Conservation (phyloP, 2,888 invertebrate genomes). For the Eupelmus urozonus region DNA sequence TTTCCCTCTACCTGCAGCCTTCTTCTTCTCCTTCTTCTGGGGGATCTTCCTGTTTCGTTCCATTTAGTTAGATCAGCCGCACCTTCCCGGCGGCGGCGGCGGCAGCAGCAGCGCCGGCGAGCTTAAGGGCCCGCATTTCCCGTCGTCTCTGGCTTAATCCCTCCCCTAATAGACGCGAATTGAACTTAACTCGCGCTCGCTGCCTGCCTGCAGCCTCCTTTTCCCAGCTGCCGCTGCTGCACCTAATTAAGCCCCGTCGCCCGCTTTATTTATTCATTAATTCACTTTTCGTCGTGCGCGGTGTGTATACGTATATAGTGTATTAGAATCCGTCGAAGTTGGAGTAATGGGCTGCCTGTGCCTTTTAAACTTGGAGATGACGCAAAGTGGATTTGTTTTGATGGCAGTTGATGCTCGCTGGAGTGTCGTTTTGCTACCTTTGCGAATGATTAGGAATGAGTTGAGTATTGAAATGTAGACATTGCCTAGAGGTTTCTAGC, state of each 20-base stretch:
- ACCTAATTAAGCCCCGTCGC: constrained; percentile 40
- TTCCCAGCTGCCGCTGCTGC: constrained; percentile 9
- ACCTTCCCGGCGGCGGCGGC: no score
- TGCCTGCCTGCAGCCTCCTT: background rate
- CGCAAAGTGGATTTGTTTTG: no score
- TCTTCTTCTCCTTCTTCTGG: background rate
- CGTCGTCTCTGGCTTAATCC: constrained; percentile 30
- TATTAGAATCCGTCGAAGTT: constrained; percentile 26
- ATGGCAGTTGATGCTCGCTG: no score
- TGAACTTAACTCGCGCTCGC: constrained; percentile 49
- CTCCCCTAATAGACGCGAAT: constrained; percentile 45
- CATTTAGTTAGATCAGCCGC: constrained; percentile 22
- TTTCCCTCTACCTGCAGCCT: background rate
- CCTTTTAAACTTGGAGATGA: no score
- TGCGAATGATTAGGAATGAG: no score
- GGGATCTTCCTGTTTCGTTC: constrained; percentile 3
- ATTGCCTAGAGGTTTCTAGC: no score
- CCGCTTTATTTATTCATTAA: constrained; percentile 53
- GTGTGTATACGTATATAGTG: background rate
- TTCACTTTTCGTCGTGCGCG: constrained; percentile 8
- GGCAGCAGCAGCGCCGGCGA: no score
- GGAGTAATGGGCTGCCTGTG: constrained; percentile 14
- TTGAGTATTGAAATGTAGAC: no score
- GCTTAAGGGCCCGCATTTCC: constrained; percentile 36
- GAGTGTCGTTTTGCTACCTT: no score